Evolutionary conservation across 2,888 invertebrate species (phyloP), one percentile per base, ranked within the genome.

Genomic region (Xestia c-nigrum): DNA sequence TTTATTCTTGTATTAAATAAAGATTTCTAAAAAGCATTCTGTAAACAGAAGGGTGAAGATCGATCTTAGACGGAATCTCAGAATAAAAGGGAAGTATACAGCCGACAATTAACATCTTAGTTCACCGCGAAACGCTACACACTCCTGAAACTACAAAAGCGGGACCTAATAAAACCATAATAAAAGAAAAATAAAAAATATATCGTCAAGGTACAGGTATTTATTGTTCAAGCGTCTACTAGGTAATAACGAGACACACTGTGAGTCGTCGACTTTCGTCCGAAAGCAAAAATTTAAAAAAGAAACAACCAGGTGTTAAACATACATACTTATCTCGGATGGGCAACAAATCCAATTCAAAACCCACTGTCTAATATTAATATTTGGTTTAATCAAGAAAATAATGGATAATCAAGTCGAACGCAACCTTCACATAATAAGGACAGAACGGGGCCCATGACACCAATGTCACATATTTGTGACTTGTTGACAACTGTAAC

Each of bases 181-280:
- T 55, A 78, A 75, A 80, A 80, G 57, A 73, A 85, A 85, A 85
- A 88, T 82, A 88, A 90, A 92, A 93, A 92, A 91, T 91, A 90
- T 85, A 82, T 89, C 90, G 88, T 93, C 92, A 94, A 95, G 94
- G 95, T 95, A 95, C 94, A 95, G 93, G 93, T 95, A 95, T 96
- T 96, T 96, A 95, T 96, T 96, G 95, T 96, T 96, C 95, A 96
- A 95, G 95, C 96, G 95, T 94, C 96, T 95, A 95, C 95, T 93
- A 94, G 93, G 92, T 94, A 92, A 94, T 92, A 80, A 93, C 90
- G 93, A 94, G 95, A 95, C 94, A 95, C 94, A 95, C 93, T 89
- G 90, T 89, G 90, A 92, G 88, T 91, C 91, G 91, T 91, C 89
- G 89, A 85, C 83, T 83, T 85, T 91, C 91, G 90, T 92, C 90